These are phyloP conservation scores for Zaprionus tsacasi DNA, from an alignment of 1,140 invertebrate species.

Conservation along the genomic window DNA sequence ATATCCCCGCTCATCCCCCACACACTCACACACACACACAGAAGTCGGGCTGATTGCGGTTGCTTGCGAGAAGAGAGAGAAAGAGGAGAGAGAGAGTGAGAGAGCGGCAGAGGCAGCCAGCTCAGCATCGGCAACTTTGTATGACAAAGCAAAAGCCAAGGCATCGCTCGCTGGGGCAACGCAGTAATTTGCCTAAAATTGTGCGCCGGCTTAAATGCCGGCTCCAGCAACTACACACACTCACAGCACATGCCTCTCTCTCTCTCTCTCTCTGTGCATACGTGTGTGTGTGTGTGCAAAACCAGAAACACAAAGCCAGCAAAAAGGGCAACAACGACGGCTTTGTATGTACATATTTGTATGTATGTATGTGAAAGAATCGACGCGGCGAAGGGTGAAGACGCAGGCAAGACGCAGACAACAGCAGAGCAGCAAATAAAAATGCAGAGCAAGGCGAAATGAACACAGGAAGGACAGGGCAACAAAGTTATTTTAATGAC, in stretches of 20 bases:
- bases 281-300: conserved; percentile 16
- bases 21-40: conserved; percentile 29
- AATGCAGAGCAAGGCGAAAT: conserved; percentile 73
- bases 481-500: conserved; percentile 81
- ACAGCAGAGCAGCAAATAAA: conserved; percentile 51
- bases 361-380: conserved; percentile 22
- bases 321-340: conserved; percentile 11
- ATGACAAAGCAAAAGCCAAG: conserved; percentile 65
- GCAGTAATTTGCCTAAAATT: conserved; percentile 66
- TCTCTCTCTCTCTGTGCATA: too few species aligned
- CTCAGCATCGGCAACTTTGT: conserved; percentile 48
- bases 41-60: conserved; percentile 64
- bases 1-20: background rate
- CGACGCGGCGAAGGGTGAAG: conserved; percentile 48
- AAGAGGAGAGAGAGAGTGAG: background rate
- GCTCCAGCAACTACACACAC: conserved; percentile 32
- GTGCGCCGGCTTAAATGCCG: conserved; percentile 62
- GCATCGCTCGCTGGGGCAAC: conserved; percentile 48
- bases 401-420: conserved; percentile 31
- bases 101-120: background rate
- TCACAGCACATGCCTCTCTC: background rate
- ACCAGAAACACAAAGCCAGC: conserved; percentile 31
- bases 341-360: too few species aligned
- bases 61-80: conserved; percentile 38
- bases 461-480: conserved; percentile 75